Evolutionary conservation across 1,140 invertebrate species (phyloP).

Genomic region (Vanessa atalanta): DNA sequence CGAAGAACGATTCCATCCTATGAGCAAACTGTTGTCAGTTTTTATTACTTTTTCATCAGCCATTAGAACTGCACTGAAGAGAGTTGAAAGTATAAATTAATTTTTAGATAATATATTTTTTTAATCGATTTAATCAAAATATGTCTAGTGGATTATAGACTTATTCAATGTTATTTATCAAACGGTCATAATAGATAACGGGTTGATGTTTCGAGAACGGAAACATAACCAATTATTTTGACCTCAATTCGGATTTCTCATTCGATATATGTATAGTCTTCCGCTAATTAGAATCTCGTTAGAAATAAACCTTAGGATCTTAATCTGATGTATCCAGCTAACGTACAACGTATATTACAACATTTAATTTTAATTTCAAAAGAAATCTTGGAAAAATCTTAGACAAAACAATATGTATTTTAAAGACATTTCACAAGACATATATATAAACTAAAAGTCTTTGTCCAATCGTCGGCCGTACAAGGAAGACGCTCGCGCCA

Average conservation of each 20-base stretch:
- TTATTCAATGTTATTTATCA: slow-evolving; percentile 9
- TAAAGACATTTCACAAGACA: not conserved
- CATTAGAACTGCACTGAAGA: not conserved
- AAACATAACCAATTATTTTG: slow-evolving; percentile 6
- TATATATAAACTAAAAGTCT: slow-evolving; percentile 1
- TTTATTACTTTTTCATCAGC: not conserved
- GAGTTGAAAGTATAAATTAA: not conserved
- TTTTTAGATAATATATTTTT: not conserved
- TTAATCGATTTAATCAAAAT: not conserved
- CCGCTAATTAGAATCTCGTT: slow-evolving; percentile 9
- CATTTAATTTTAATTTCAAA: not conserved
- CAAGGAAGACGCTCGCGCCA: slow-evolving; percentile 72
- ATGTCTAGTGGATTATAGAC: not conserved
- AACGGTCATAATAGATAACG: slow-evolving; percentile 7
- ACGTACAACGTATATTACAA: not conserved
- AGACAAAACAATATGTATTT: not conserved
- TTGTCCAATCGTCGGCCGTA: slow-evolving; percentile 45
- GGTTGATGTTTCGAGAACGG: slow-evolving; percentile 16
- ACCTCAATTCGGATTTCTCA: slow-evolving; percentile 9
- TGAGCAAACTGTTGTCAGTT: not conserved
- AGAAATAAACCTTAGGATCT: not conserved
- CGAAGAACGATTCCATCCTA: not conserved
- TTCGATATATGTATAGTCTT: slow-evolving; percentile 8
- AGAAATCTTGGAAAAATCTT: not conserved
- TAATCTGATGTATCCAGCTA: too few relatives aligned